These are phyloP conservation scores for Caiman crocodilus DNA, from an alignment of 2,797 vertebrate genomes.

Conservation along the genomic window DNA sequence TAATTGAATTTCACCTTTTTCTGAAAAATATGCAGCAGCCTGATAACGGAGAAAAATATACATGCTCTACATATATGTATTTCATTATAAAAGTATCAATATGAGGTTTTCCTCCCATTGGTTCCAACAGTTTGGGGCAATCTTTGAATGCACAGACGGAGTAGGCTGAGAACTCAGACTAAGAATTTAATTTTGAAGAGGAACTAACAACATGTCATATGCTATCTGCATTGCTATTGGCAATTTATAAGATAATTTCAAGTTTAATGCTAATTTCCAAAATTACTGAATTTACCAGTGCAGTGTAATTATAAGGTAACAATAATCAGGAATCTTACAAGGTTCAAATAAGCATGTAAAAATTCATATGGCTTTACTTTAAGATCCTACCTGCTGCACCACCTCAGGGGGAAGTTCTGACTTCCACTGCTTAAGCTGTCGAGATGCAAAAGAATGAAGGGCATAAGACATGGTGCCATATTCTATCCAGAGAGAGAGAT, in stretches of 20 bases:
- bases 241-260: not conserved
- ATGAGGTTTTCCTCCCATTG: not conserved
- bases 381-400: conserved; percentile 89
- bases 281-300: not conserved
- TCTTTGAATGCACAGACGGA: not conserved
- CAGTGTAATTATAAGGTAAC: rapidly evolving
- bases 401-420: conserved; percentile 89
- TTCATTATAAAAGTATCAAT: not conserved
- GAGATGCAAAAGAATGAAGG: conserved; percentile 94
- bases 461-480: conserved; percentile 97
- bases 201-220: conserved; percentile 1
- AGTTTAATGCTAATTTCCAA: not conserved
- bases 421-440: conserved; percentile 96
- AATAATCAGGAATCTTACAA: not conserved
- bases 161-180: conserved; percentile 9
- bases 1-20: not conserved
- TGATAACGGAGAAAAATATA: not conserved
- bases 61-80: not conserved
- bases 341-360: not conserved
- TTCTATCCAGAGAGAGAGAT: conserved; percentile 98
- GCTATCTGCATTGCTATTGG: not conserved
- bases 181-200: not conserved
- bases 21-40: not conserved
- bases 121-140: conserved; percentile 27
- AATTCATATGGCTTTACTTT: not conserved